These are phyloP conservation scores for Chloroceryle amazona DNA, from an alignment of 2,797 vertebrate genomes.

Conservation along the genomic window DNA sequence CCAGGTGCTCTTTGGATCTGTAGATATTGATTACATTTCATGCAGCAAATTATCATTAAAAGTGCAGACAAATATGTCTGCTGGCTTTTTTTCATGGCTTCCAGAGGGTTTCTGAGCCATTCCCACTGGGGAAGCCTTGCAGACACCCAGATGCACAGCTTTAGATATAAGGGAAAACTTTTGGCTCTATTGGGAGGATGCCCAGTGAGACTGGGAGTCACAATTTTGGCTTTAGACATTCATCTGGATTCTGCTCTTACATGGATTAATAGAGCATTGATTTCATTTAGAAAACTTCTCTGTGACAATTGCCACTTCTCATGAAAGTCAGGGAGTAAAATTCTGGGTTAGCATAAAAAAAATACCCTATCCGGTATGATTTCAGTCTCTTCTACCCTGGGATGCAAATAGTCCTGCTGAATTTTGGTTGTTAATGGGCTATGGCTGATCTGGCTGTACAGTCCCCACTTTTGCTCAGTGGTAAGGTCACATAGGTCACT, in stretches of 20 bases:
- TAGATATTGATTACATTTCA: not conserved
- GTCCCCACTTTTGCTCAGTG: not conserved
- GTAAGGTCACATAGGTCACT: not conserved
- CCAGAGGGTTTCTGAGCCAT: not conserved
- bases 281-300: not conserved
- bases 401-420: not conserved
- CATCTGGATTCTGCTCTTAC: not conserved
- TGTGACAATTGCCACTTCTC: not conserved
- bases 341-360: not conserved
- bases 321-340: not conserved
- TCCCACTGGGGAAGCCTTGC: not conserved
- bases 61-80: not conserved
- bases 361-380: not conserved
- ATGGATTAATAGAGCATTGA: not conserved
- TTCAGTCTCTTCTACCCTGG: not conserved
- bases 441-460: not conserved
- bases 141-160: not conserved
- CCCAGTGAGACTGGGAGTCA: not conserved
- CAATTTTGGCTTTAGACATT: not conserved
- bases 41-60: not conserved
- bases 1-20: constrained; percentile 8
- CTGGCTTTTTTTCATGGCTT: not conserved
- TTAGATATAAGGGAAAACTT: not conserved
- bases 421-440: not conserved
- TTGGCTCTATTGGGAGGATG: not conserved